Conservation (phyloP, 2,888 invertebrate genomes). For the Liopterus haemorrhoidalis region DNA sequence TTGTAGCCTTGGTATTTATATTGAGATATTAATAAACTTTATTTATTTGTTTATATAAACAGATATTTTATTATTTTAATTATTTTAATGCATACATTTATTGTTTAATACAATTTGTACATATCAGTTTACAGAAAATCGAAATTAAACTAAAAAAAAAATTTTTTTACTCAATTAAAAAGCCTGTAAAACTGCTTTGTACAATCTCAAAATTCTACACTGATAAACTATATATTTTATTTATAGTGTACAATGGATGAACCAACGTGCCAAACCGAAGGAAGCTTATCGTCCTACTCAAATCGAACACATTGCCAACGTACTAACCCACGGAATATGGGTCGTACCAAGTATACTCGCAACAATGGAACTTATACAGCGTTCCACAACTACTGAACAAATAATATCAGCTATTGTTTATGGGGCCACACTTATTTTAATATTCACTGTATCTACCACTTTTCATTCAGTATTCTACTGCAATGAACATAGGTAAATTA, state of each 20-base stretch:
- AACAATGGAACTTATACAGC: constrained; percentile 64
- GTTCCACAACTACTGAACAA: constrained; percentile 69
- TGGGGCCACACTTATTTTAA: constrained; percentile 74
- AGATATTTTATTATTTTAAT: constrained; percentile 3
- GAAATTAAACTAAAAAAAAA: constrained; percentile 22
- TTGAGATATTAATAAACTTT: no score
- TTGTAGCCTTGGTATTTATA: no score
- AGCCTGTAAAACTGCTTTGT: no score
- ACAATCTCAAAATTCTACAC: no score
- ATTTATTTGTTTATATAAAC: not conserved
- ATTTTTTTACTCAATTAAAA: constrained; percentile 3
- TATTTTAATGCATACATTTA: no score
- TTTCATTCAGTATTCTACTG: constrained; percentile 86
- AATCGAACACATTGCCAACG: constrained; percentile 87
- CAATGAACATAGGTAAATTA: constrained; percentile 52
- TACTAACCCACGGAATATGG: constrained; percentile 85
- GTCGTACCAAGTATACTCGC: constrained; percentile 80
- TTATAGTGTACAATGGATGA: constrained; percentile 64
- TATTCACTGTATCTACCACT: constrained; percentile 83
- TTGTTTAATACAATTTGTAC: no score
- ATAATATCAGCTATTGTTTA: constrained; percentile 77
- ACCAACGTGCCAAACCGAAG: constrained; percentile 64
- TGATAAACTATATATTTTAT: not conserved
- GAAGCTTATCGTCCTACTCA: constrained; percentile 82
- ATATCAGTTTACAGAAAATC: no score